phyloP scores from a whole-genome alignment of 1,140 invertebrate species.

The Neocloeon triangulifer region DNA sequence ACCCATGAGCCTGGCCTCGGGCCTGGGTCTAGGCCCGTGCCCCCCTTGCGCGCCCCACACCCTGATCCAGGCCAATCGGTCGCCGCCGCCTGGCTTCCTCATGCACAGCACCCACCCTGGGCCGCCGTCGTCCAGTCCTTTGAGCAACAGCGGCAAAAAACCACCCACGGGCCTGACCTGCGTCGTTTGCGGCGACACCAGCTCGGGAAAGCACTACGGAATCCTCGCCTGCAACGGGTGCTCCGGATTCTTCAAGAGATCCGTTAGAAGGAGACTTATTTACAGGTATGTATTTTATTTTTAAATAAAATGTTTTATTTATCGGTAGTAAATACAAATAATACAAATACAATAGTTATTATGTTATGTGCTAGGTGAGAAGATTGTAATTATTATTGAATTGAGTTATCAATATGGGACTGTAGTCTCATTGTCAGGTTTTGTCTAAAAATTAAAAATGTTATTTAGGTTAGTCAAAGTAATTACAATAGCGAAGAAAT shows the following conservation, averaged over 20 bases:
- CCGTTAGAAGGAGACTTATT: constrained; percentile 86
- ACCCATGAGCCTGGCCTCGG: too few relatives aligned
- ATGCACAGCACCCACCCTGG: neutral
- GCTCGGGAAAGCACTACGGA: constrained; percentile 93
- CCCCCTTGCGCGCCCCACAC: constrained; percentile 1
- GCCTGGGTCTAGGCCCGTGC: constrained; percentile 7
- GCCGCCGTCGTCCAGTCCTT: neutral
- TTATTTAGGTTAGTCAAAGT: too few relatives aligned
- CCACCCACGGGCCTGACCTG: constrained; percentile 46
- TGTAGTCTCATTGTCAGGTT: too few relatives aligned
- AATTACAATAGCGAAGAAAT: too few relatives aligned
- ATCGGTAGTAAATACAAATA: too few relatives aligned
- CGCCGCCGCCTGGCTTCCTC: constrained; percentile 5
- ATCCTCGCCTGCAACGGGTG: constrained; percentile 99
- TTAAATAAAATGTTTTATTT: too few relatives aligned
- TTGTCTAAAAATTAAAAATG: too few relatives aligned
- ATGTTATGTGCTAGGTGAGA: too few relatives aligned
- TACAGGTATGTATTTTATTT: constrained; percentile 51
- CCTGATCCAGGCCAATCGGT: constrained; percentile 5
- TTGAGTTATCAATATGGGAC: too few relatives aligned
- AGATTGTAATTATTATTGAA: too few relatives aligned
- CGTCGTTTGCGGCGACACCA: constrained; percentile 91
- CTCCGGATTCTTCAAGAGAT: constrained; percentile 95
- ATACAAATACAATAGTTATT: too few relatives aligned
- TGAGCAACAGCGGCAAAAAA: constrained; percentile 11